Base-by-base conservation (phyloP, 2,113 vertebrate species). In the Tinamus guttatus region DNA sequence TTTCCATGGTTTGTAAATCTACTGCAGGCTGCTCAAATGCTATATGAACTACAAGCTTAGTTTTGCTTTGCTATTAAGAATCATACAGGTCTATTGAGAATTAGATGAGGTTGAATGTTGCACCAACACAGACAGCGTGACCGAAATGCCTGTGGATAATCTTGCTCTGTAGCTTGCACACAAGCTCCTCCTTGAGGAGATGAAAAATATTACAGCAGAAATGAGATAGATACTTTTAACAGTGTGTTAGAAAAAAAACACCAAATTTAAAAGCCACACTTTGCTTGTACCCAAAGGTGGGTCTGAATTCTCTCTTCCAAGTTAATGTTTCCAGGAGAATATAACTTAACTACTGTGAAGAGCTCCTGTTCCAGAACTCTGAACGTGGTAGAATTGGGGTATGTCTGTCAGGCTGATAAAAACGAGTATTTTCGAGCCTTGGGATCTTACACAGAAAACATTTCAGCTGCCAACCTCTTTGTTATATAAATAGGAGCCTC, bases 121-220 rank as follows among this genome's bases (percentile, higher is more conserved):
- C 18, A 8, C 49, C 69, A 93, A 71, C 51, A 58, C 4, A 73
- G 52, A 56, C 18, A 52, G 63, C 28, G 20, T 81, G 40, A 90
- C 89, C 45, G 16, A 76, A 59, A 28, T 93, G 8, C 40, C 27
- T 19, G 3, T 9, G 30, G 51, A 93, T 73, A 77, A 62, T 32
- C 52, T 22, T 27, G 12, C 13, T 20, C 17, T 45, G 24, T 95
- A 38, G 28, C 88, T 97, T 95, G 77, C 87, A 87, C 92, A 68
- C 63, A 93, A 95, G 97, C 96, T 96, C 97, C 98, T 85, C 71
- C 97, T 90, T 45, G 96, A 96, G 98, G 97, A 95, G 1, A 36
- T 77, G 51, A 84, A 43, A 36, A 59, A 83, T 83, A 97, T 43
- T 96, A 60, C 94, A 95, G 18, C 20, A 38, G 14, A 68, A 89